phyloP scores from a whole-genome alignment of 1,140 invertebrate species.

The Branchinecta lynchi region DNA sequence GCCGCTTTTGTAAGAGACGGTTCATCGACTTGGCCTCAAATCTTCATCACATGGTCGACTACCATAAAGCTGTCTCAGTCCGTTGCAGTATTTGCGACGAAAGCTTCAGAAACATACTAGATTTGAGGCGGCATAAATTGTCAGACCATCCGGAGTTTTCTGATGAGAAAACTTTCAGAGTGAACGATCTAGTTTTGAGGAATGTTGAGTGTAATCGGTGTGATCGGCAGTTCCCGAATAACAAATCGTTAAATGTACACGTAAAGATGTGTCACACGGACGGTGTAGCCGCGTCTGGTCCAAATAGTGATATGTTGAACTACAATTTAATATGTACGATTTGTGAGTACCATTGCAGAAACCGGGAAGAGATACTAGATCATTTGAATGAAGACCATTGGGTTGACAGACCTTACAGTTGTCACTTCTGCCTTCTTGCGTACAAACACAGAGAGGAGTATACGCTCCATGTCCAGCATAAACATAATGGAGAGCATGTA shows the following conservation, averaged over 20 bases:
- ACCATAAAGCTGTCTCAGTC: not conserved
- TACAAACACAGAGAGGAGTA: not conserved
- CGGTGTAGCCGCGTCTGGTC: not conserved
- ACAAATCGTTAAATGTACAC: not conserved
- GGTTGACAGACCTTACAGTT: not conserved
- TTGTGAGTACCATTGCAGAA: not conserved
- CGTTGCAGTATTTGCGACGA: constrained; percentile 1
- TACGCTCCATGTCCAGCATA: not conserved
- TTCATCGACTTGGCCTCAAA: not conserved
- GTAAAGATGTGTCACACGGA: not conserved
- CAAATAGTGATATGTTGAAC: not conserved
- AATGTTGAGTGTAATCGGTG: not conserved
- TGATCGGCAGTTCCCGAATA: not conserved
- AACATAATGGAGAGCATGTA: not conserved
- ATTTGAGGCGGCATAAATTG: not conserved
- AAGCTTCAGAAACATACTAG: not conserved
- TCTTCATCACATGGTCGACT: constrained; percentile 3
- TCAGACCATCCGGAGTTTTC: not conserved
- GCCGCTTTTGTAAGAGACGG: not conserved
- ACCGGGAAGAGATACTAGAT: not conserved
- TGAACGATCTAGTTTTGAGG: not conserved
- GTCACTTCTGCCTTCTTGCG: not conserved
- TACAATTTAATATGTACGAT: not conserved
- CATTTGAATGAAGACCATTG: constrained; percentile 7
- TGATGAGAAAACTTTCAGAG: not conserved